Base-by-base conservation (phyloP, 2,113 vertebrate species). In the Sigmodon hispidus region DNA sequence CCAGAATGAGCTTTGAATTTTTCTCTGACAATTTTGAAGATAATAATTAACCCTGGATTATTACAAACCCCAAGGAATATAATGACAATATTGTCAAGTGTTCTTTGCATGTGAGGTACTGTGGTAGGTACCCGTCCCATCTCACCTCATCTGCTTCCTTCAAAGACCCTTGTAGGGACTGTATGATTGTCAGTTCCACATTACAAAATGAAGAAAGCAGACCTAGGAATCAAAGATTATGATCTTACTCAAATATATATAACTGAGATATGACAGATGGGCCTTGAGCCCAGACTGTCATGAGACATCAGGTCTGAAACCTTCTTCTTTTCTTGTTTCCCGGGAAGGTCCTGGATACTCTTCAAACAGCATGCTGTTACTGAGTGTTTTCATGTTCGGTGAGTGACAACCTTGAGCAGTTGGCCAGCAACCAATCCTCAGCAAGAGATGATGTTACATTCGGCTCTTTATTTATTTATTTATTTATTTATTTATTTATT, bases 401-500 rank as follows among this genome's bases (percentile, higher is more conserved):
- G 89, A 95, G 34, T 61, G 89, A 85, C 77, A 50, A 40, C 16
- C 31, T 65, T 2, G 29, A 89, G 73, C 12, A 21, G 36, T 69
- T 52, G 22, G 57, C 91, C 69, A 52, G 69, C 57, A 63, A 26
- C 76, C 80, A 8, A 0, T 83, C 72, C 95, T 55, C 70, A 40
- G 92, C 59, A 88, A 95, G 50, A 94, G 92, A 57, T 94, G 67
- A 13, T 80, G 5, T 94, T 96, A 90, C 80, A 55, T 43, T 97
- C 87, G 45, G 87, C 63, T 93, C 67, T 59, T 69, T 94, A 36
- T 12, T 55, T 52, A 6, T 91, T 93, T 93, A n/a, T n/a, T n/a
- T n/a, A n/a, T n/a, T n/a, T n/a, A n/a, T n/a, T n/a, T n/a, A n/a
- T n/a, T n/a, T n/a, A n/a, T n/a, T n/a, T n/a, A n/a, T n/a, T n/a